Conservation (phyloP, 2,797 vertebrate species). For the Brachyrhaphis roseni region DNA sequence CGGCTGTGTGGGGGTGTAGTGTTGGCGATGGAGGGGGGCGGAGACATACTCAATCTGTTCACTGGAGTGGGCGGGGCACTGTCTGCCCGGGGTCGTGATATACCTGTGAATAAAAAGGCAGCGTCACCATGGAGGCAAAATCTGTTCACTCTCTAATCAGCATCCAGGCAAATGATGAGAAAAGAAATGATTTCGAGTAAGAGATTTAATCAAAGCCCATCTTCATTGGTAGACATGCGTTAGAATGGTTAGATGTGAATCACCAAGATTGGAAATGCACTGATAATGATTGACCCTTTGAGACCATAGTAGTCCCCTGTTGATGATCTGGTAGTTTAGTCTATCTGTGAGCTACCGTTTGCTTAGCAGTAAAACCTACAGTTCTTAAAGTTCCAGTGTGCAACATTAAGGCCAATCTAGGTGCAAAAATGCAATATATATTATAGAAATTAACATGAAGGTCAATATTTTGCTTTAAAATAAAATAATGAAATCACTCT, state of each 20-base stretch:
- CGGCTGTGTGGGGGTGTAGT: slow-evolving; percentile 94
- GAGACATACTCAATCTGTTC: slow-evolving; percentile 94
- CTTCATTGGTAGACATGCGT: slow-evolving; percentile 67
- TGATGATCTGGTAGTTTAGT: slow-evolving; percentile 48
- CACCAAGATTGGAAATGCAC: slow-evolving; percentile 46
- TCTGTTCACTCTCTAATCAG: not conserved
- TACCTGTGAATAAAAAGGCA: slow-evolving; percentile 77
- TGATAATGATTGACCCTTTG: slow-evolving; percentile 48
- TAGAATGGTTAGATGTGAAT: slow-evolving; percentile 61
- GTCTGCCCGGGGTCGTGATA: slow-evolving; percentile 92
- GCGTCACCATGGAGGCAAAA: slow-evolving; percentile 4
- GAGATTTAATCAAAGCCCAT: slow-evolving; percentile 48
- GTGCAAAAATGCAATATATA: not conserved
- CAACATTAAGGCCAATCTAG: not conserved
- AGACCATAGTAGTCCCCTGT: slow-evolving; percentile 23
- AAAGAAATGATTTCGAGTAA: slow-evolving; percentile 12
- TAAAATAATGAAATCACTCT: not conserved
- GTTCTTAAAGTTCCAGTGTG: slow-evolving; percentile 45
- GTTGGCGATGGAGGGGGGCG: slow-evolving; percentile 84
- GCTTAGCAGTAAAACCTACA: slow-evolving; percentile 26
- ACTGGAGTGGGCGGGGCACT: slow-evolving; percentile 94
- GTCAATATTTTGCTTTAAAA: not conserved
- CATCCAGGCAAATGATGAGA: not conserved
- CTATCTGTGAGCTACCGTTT: slow-evolving; percentile 28
- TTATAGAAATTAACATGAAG: not conserved